phyloP scores from a whole-genome alignment of 2,797 vertebrate species.

The Enteromius fasciolatus region DNA sequence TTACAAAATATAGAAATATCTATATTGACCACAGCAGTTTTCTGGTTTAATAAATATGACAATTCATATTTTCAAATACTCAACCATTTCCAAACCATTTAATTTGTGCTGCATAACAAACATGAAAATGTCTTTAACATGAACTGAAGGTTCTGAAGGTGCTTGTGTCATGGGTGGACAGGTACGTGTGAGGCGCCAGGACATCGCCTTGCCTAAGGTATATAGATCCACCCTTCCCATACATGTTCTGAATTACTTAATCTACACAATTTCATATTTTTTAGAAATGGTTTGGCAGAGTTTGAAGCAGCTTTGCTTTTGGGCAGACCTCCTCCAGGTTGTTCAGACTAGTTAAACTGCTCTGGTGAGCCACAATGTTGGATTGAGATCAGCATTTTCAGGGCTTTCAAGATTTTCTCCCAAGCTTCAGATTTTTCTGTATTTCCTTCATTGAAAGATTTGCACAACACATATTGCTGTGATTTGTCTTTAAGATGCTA shows the following conservation, averaged over 20 bases:
- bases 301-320: constrained; percentile 7
- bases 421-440: neutral
- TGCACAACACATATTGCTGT: neutral
- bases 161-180: neutral
- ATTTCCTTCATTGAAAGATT: neutral
- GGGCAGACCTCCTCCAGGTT: neutral
- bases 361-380: constrained; percentile 16
- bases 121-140: neutral
- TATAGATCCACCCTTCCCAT: neutral
- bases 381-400: constrained; percentile 26
- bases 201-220: neutral
- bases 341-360: constrained; percentile 1
- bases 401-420: constrained; percentile 4
- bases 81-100: neutral
- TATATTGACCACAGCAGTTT: neutral
- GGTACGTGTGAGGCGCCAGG: neutral
- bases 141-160: neutral
- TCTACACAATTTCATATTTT: neutral
- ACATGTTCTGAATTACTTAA: neutral
- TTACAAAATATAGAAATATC: neutral
- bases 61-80: neutral
- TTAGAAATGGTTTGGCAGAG: neutral
- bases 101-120: neutral
- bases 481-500: constrained; percentile 8
- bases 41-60: neutral